These are phyloP conservation scores for Pelochelys cantorii DNA, from an alignment of 2,797 vertebrate genomes.

Conservation along the genomic window DNA sequence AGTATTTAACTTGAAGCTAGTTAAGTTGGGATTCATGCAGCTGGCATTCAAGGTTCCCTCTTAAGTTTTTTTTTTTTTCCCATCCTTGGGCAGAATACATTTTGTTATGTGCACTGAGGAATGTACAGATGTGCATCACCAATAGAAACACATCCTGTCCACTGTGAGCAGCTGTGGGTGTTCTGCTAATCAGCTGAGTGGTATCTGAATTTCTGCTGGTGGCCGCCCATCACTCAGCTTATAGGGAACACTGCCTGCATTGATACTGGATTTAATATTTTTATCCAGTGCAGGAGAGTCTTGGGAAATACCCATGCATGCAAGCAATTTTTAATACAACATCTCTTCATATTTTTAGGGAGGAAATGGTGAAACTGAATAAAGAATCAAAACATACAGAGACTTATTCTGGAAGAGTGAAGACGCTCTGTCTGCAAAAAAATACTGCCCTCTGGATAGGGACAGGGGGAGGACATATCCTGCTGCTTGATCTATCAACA, in stretches of 20 bases:
- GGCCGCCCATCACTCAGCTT: no score
- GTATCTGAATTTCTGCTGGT: no score
- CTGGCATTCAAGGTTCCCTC: background rate
- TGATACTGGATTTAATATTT: background rate
- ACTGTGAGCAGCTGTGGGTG: no score
- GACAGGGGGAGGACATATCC: constrained; percentile 90
- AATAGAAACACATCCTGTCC: no score
- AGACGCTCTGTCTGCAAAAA: constrained; percentile 91
- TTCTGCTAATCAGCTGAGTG: no score
- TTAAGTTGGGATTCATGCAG: background rate
- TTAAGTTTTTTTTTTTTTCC: no score
- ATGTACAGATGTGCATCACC: no score
- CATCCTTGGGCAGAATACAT: no score
- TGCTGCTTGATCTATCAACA: constrained; percentile 91
- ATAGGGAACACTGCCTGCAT: background rate
- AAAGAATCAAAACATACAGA: constrained; percentile 73
- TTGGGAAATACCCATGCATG: accelerated
- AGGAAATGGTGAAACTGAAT: constrained; percentile 72
- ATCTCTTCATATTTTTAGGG: constrained; percentile 71
- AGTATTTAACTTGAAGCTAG: background rate
- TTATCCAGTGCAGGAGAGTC: background rate
- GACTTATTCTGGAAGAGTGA: constrained; percentile 86
- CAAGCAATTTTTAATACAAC: background rate
- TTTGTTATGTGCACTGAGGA: no score
- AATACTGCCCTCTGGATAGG: constrained; percentile 92